Conservation (phyloP, 2,797 vertebrate genomes). For the Poecilia picta region DNA sequence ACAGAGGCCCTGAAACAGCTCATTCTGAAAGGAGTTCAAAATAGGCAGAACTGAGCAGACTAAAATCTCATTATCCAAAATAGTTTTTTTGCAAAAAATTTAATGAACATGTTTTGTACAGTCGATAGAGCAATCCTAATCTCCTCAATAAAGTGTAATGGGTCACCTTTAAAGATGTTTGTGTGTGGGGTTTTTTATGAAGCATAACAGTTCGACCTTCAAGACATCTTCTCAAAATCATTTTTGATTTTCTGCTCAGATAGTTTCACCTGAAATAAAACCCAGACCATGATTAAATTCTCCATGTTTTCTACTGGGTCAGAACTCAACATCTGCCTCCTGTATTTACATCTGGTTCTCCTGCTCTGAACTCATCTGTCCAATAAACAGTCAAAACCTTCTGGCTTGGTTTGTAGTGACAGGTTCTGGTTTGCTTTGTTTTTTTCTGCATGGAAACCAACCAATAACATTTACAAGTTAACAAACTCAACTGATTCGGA, state of each 20-base stretch:
- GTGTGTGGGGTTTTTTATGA: neutral
- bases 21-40: too few species aligned
- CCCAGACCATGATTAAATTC: neutral
- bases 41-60: too few species aligned
- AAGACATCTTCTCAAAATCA: neutral
- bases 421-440: neutral
- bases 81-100: too few species aligned
- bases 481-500: neutral
- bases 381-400: neutral
- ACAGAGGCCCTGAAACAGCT: too few species aligned
- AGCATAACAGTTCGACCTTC: neutral
- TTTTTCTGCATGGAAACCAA: neutral
- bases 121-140: too few species aligned
- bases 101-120: too few species aligned
- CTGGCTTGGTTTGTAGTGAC: neutral
- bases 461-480: neutral
- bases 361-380: neutral
- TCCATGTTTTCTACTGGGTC: neutral
- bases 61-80: too few species aligned
- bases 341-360: constrained; percentile 3
- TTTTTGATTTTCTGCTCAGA: neutral
- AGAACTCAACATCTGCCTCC: neutral
- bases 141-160: too few species aligned
- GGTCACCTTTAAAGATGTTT: neutral
- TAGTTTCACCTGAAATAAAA: neutral